Conservation (phyloP, 2,888 invertebrate species). For the Eledona agricola region DNA sequence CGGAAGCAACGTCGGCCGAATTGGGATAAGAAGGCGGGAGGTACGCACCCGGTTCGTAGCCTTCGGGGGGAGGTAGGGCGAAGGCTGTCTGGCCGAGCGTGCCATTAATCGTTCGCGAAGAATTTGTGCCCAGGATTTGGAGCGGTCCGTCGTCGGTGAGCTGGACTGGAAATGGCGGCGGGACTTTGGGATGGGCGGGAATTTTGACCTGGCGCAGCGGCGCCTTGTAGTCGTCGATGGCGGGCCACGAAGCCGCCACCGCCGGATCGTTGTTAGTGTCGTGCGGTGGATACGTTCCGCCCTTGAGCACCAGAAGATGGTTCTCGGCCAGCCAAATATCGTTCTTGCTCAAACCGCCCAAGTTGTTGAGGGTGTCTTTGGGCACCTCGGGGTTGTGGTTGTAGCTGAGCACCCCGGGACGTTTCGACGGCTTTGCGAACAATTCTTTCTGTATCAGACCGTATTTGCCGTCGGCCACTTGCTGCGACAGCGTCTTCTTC, state of each 20-base stretch:
- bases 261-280: constrained; percentile 62
- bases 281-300: constrained; percentile 73
- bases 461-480: constrained; percentile 90
- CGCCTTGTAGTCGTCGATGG: constrained; percentile 86
- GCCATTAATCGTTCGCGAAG: constrained; percentile 76
- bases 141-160: constrained; percentile 86
- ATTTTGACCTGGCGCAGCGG: constrained; percentile 86
- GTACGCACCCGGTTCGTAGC: constrained; percentile 63
- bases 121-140: constrained; percentile 84
- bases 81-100: constrained; percentile 64
- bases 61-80: constrained; percentile 59
- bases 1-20: constrained; percentile 73
- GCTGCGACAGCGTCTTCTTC: constrained; percentile 86
- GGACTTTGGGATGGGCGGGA: constrained; percentile 82
- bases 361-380: constrained; percentile 79
- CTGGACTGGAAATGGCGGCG: constrained; percentile 94
- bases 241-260: constrained; percentile 70
- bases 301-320: constrained; percentile 83
- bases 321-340: constrained; percentile 93
- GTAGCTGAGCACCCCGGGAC: constrained; percentile 84
- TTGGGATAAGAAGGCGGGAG: constrained; percentile 68
- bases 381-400: constrained; percentile 82
- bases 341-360: constrained; percentile 83
- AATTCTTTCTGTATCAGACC: constrained; percentile 87
- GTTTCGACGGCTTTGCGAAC: constrained; percentile 73